Percentiles rank a stretch among this genome's conserved stretches.
These are phyloP conservation scores for Eupeodes latifasciatus DNA, from an alignment of 2,888 invertebrate species.

Conservation along the genomic window DNA sequence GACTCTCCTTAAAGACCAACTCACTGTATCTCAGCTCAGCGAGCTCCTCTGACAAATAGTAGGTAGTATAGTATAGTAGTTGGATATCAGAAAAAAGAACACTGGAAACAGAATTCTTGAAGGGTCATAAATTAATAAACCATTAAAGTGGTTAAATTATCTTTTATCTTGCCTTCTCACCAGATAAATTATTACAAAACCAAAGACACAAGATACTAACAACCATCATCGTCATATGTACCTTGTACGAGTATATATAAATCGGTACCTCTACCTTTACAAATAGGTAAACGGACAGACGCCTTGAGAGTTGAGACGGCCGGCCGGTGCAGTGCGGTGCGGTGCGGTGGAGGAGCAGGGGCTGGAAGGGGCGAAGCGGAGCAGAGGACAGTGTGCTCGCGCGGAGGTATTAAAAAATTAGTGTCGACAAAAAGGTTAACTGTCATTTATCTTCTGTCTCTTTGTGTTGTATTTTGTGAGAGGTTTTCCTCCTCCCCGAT, in stretches of 20 bases:
- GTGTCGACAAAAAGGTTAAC: conserved; percentile 84
- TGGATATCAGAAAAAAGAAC: conserved; percentile 35
- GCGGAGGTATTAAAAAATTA: conserved; percentile 80
- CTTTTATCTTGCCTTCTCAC: conserved; percentile 84
- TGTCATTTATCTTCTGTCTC: conserved; percentile 81
- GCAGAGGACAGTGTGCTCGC: conserved; percentile 64
- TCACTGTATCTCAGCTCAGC: too few relatives aligned
- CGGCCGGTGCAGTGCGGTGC: not conserved
- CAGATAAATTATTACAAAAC: conserved; percentile 84
- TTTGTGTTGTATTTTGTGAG: conserved; percentile 72
- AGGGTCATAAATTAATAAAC: conserved; percentile 85
- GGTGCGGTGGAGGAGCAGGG: not conserved
- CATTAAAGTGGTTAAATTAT: conserved; percentile 84
- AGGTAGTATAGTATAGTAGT: not conserved
- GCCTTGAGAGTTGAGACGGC: not conserved
- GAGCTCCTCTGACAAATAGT: conserved; percentile 20
- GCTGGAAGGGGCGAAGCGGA: not conserved
- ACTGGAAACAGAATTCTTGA: conserved; percentile 79
- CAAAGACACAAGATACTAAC: conserved; percentile 80
- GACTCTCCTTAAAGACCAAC: conserved; percentile 63
- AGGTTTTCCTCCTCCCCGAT: conserved; percentile 52
- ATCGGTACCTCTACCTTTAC: not conserved
- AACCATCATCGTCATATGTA: conserved; percentile 19
- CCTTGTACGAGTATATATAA: not conserved
- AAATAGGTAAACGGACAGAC: conserved; percentile 19